These are phyloP conservation scores for Thyatira batis DNA, from an alignment of 2,888 invertebrate genomes.

Conservation along the genomic window DNA sequence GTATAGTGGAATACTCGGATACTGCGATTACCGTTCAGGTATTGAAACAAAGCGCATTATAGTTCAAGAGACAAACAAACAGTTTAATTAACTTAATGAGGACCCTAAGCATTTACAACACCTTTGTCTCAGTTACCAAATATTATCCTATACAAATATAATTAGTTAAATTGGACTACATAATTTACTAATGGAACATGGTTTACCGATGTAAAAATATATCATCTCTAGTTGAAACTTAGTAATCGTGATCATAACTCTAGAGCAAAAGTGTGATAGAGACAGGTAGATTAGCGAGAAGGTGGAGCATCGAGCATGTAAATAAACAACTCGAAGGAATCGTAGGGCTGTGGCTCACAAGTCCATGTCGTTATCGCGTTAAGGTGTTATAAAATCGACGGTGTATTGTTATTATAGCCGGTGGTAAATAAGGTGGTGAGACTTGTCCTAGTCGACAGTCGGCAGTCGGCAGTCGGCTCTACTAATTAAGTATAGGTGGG, in stretches of 20 bases:
- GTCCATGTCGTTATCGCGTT: constrained; percentile 22
- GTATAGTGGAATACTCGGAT: background rate
- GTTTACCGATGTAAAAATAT: background rate
- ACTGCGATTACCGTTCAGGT: too few species aligned
- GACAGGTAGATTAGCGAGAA: constrained; percentile 62
- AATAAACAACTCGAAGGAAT: constrained; percentile 49
- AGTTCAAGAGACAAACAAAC: background rate
- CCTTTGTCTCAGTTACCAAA: background rate
- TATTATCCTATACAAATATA: too few species aligned
- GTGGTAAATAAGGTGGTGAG: constrained; percentile 16
- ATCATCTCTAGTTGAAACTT: background rate
- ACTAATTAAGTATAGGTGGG: constrained; percentile 76
- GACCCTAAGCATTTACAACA: background rate
- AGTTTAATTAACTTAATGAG: background rate
- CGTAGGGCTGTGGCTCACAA: constrained; percentile 15
- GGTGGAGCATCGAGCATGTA: constrained; percentile 65
- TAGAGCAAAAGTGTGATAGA: constrained; percentile 51
- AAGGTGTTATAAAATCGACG: constrained; percentile 36
- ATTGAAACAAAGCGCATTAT: background rate
- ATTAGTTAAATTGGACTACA: too few species aligned
- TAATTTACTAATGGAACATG: background rate
- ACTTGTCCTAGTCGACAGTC: constrained; percentile 18
- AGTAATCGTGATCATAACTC: constrained; percentile 4
- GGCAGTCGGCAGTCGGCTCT: constrained; percentile 49
- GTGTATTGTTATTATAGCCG: constrained; percentile 27